Percentiles rank a stretch among this genome's conserved stretches.
phyloP scores from a whole-genome alignment of 2,888 invertebrate genomes.

The Athetis lepigone region DNA sequence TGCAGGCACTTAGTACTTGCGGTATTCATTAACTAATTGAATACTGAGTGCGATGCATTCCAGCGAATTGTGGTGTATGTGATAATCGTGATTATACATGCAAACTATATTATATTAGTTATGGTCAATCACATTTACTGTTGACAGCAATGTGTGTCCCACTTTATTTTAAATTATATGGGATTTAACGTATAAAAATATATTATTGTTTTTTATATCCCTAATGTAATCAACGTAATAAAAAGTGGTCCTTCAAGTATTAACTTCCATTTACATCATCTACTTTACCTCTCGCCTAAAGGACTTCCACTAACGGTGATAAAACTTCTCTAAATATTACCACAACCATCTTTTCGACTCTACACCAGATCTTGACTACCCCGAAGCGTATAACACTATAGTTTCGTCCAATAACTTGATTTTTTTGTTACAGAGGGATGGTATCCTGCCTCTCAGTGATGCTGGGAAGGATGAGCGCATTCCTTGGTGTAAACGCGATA shows the following conservation, averaged over 20 bases:
- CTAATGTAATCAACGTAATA: no score
- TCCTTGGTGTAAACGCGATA: conserved; percentile 91
- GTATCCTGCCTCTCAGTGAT: conserved; percentile 92
- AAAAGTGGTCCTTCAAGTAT: background rate
- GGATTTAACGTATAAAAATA: no score
- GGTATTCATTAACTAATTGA: conserved; percentile 11
- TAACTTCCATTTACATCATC: background rate
- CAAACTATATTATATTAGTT: no score
- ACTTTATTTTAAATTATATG: no score
- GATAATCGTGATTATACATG: no score
- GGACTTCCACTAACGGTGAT: background rate
- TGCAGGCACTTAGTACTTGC: conserved; percentile 23
- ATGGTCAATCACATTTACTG: no score
- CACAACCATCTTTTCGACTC: no score
- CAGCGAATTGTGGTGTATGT: no score
- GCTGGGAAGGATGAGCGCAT: conserved; percentile 92
- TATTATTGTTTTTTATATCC: no score
- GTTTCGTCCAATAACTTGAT: background rate
- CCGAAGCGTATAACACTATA: background rate
- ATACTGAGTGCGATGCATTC: background rate
- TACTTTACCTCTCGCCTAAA: background rate
- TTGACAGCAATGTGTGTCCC: no score
- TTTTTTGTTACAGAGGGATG: conserved; percentile 86
- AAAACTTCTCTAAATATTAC: no score
- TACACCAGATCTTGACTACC: no score